Evolutionary conservation across 1,140 invertebrate species (phyloP), one percentile per base, ranked within the genome.

Genomic region (Zelostemma sp.): DNA sequence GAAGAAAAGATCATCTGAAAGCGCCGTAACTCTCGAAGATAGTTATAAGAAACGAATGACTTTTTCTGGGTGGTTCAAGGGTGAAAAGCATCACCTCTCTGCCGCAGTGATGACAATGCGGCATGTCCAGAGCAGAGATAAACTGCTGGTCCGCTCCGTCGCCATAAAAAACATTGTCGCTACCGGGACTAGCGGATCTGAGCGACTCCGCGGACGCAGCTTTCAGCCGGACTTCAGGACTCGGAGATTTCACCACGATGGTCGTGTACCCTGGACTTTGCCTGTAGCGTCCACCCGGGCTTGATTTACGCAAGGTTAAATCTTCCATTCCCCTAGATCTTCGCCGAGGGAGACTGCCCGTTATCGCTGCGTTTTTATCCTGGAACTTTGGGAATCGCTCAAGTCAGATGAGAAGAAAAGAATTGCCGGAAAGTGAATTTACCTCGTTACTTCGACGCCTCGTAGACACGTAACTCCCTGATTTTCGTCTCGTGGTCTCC

Each of bases 101-200:
- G 31, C 93, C 93, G 72, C 93, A 94, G 77, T 93, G 92, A 48
- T 92, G 87, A 75, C 93, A 94, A 78, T 93, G 91, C 14, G 75
- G 71, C 21, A 80, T 76, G 41, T 81, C 82, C 50, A 78, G 64
- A 61, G 75, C 51, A 21, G 75, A 68, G 1, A 72, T 58, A 47
- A 71, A 78, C 9, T 76, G 57, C 40, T 76, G 80, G 72, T 89
- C 90, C 64, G 87, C 90, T 69, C 88, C 91, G 86, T 94, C 93
- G 76, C 92, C 93, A 80, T 95, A 94, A 81, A 95, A 95, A 15
- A 95, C 93, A 55, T 92, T 94, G 80, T 95, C 94, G 69, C 93
- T 95, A 9, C 93, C 93, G 9, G 93, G 93, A 76, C 93, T 94
- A 50, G 93, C 92, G 1, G 93, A 94, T 55, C 93, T 88, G 49